Evolutionary conservation across 2,797 vertebrate species (phyloP).

Genomic region (Diplodus sargus): DNA sequence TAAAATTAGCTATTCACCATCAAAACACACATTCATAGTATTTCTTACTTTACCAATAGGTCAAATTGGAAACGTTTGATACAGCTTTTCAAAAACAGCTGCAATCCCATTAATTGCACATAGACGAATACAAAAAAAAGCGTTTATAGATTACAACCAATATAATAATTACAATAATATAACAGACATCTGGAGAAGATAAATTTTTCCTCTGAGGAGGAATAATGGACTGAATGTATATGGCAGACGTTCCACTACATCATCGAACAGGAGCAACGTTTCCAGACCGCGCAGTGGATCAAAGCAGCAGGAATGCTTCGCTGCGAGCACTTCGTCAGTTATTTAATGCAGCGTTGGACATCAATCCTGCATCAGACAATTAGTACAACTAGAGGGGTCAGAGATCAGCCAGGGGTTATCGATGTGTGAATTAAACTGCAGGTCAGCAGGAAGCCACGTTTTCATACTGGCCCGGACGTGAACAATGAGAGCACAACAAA

Average conservation of each 20-base stretch:
- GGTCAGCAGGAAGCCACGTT: constrained; percentile 87
- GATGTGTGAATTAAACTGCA: constrained; percentile 87
- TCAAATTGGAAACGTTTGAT: not conserved
- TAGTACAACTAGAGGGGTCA: constrained; percentile 82
- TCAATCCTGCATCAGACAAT: constrained; percentile 86
- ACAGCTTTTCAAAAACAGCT: not conserved
- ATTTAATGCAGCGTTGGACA: constrained; percentile 81
- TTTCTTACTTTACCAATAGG: not conserved
- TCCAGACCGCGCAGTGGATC: constrained; percentile 56
- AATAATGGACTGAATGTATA: constrained; percentile 3
- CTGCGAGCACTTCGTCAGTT: constrained; percentile 52
- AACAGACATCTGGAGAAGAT: not conserved
- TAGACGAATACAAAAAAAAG: not conserved
- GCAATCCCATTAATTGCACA: not conserved
- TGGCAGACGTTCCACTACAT: not conserved
- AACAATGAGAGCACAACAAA: constrained; percentile 83
- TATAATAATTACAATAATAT: not conserved
- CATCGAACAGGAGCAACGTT: constrained; percentile 17
- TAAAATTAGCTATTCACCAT: not conserved
- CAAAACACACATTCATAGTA: not conserved
- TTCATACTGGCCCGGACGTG: constrained; percentile 73
- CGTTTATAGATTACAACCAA: not conserved
- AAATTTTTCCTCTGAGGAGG: not conserved
- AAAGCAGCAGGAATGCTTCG: constrained; percentile 36
- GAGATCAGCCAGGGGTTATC: constrained; percentile 84